A percentile compares a stretch with the other conserved stretches of the same genome.
Evolutionary conservation across 2,113 vertebrate genomes (phyloP).

Genomic region (Pelodiscus sinensis): DNA sequence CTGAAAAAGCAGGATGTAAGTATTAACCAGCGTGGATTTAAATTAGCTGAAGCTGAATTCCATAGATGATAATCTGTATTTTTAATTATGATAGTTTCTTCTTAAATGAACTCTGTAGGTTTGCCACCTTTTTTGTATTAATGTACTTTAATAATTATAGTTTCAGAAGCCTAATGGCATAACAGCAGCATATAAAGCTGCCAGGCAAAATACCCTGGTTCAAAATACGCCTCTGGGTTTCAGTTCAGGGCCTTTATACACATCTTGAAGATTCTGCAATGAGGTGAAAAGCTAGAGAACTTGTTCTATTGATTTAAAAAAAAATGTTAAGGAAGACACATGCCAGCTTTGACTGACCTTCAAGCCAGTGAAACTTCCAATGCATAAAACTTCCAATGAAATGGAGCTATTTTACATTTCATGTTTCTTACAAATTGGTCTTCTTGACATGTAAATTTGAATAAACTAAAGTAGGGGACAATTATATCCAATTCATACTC

Average conservation of each 20-base stretch:
- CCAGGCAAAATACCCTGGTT: background rate
- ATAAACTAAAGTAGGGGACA: background rate
- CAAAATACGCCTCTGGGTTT: slow-evolving; percentile 1
- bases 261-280: background rate
- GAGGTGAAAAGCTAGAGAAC: background rate
- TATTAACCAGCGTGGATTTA: slow-evolving; percentile 38
- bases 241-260: background rate
- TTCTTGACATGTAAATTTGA: background rate
- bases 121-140: background rate
- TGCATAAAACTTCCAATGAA: background rate
- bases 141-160: slow-evolving; percentile 24
- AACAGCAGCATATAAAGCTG: slow-evolving; percentile 28
- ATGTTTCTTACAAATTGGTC: background rate
- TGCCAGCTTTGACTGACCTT: background rate
- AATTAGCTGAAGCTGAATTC: slow-evolving; percentile 54
- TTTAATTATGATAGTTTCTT: slow-evolving; percentile 58
- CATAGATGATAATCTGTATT: slow-evolving; percentile 22
- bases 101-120: background rate
- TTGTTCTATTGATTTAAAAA: background rate
- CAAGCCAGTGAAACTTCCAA: background rate
- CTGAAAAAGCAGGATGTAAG: background rate
- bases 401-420: background rate
- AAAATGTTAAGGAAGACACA: background rate
- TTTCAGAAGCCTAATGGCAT: slow-evolving; percentile 32
- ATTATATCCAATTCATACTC: background rate